These are phyloP conservation scores for Philopotamus ludificatus DNA, from an alignment of 1,140 invertebrate genomes.

Conservation along the genomic window DNA sequence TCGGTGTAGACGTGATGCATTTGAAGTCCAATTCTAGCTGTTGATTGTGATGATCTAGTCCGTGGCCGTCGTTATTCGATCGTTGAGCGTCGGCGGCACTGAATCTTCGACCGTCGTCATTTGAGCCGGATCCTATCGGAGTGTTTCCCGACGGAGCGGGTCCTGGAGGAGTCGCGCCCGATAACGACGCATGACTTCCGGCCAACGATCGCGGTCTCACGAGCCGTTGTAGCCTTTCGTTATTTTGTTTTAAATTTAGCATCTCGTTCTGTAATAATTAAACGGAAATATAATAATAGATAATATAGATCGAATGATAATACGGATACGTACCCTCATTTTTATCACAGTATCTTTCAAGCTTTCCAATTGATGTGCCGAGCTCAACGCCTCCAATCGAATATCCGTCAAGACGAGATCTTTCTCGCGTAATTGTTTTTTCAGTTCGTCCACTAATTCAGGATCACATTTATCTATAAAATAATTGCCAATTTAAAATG, in stretches of 20 bases:
- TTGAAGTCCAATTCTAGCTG: slow-evolving; percentile 54
- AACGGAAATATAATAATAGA: slow-evolving; percentile 13
- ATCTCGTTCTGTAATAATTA: slow-evolving; percentile 81
- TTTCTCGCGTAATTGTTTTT: slow-evolving; percentile 91
- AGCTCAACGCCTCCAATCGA: slow-evolving; percentile 90
- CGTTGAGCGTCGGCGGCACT: slow-evolving; percentile 49
- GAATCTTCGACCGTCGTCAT: slow-evolving; percentile 52
- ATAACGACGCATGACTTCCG: slow-evolving; percentile 74
- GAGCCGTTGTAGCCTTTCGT: slow-evolving; percentile 87
- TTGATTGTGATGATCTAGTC: slow-evolving; percentile 51
- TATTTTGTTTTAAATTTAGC: slow-evolving; percentile 94
- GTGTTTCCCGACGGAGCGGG: slow-evolving; percentile 45
- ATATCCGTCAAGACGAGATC: slow-evolving; percentile 96
- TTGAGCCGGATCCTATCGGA: slow-evolving; percentile 43
- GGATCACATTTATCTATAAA: slow-evolving; percentile 43
- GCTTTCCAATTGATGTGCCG: slow-evolving; percentile 94
- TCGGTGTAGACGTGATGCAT: slow-evolving; percentile 52
- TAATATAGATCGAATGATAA: neutral
- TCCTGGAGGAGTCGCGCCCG: slow-evolving; percentile 50
- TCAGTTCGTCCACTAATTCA: slow-evolving; percentile 77
- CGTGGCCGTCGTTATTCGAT: slow-evolving; percentile 18
- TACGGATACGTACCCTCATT: slow-evolving; percentile 74
- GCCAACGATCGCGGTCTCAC: slow-evolving; percentile 79
- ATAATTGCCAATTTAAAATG: neutral
- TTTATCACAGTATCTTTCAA: slow-evolving; percentile 94